Evolutionary conservation across 1,140 invertebrate genomes (phyloP).

Genomic region (Aradophagus sp.): DNA sequence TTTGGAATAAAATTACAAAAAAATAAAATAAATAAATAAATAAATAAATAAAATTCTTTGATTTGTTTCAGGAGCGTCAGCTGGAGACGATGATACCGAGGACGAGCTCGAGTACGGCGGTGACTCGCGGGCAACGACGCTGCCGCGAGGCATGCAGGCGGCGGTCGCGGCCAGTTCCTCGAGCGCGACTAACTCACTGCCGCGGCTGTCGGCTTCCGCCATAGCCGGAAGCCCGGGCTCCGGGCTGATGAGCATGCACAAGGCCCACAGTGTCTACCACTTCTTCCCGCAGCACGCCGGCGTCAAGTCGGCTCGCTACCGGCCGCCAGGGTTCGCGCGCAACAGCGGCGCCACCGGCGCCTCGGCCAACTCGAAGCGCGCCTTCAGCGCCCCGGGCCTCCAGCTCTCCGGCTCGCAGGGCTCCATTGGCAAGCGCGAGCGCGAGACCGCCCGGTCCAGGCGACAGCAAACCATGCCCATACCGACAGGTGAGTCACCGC

Average conservation of each 20-base stretch:
- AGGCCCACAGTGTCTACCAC: conserved; percentile 81
- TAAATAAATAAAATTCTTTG: not conserved
- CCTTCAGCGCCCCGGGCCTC: conserved; percentile 82
- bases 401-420: conserved; percentile 74
- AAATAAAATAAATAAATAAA: not conserved
- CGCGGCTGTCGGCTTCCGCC: conserved; percentile 80
- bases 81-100: conserved; percentile 81
- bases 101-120: conserved; percentile 73
- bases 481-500: conserved; percentile 75
- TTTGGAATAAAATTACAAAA: not conserved
- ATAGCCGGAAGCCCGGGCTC: conserved; percentile 71
- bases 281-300: conserved; percentile 76
- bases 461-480: conserved; percentile 73
- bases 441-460: conserved; percentile 63
- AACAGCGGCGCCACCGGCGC: conserved; percentile 67
- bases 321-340: conserved; percentile 84
- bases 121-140: conserved; percentile 76
- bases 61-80: conserved; percentile 69
- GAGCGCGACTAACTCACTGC: conserved; percentile 81
- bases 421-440: conserved; percentile 61
- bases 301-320: conserved; percentile 89
- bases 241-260: conserved; percentile 79
- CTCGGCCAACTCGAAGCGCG: conserved; percentile 78
- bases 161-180: conserved; percentile 74
- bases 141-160: conserved; percentile 80